Evolutionary conservation across 2,113 vertebrate genomes (phyloP).

Genomic region (Perca flavescens): DNA sequence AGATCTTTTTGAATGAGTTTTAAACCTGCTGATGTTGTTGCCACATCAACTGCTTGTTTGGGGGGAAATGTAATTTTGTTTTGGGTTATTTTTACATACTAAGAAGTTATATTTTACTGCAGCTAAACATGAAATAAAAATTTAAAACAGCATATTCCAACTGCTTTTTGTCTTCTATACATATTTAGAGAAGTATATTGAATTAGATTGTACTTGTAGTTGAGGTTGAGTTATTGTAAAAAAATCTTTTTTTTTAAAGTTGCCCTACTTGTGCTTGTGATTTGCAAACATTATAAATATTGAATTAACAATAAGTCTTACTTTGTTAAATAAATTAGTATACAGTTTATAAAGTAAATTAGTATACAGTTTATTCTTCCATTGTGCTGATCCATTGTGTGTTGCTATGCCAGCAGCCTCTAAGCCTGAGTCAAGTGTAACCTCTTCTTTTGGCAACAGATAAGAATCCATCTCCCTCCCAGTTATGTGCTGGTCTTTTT

Average conservation of each 20-base stretch:
- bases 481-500: constrained; percentile 74
- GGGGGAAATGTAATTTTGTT: constrained; percentile 16
- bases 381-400: neutral
- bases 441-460: constrained; percentile 56
- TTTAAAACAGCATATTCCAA: neutral
- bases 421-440: constrained; percentile 38
- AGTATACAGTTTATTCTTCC: constrained; percentile 7
- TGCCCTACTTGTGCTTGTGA: neutral
- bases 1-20: constrained; percentile 38
- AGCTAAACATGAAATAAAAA: constrained; percentile 64
- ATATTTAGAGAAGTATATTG: neutral
- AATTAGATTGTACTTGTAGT: neutral
- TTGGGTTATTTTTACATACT: constrained; percentile 59
- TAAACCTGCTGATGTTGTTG: constrained; percentile 42
- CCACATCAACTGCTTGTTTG: constrained; percentile 38
- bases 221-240: neutral
- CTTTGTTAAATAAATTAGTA: neutral
- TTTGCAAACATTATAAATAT: neutral
- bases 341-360: neutral
- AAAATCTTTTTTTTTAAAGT: too few relatives aligned
- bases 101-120: constrained; percentile 50
- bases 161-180: constrained; percentile 13
- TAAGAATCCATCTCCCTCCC: constrained; percentile 49
- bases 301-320: too few relatives aligned
- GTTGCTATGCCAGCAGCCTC: constrained; percentile 22